A percentile compares a stretch with the other conserved stretches of the same genome.
These are phyloP conservation scores for Drosophila meridionalis DNA, from an alignment of 2,888 invertebrate genomes.

Conservation along the genomic window DNA sequence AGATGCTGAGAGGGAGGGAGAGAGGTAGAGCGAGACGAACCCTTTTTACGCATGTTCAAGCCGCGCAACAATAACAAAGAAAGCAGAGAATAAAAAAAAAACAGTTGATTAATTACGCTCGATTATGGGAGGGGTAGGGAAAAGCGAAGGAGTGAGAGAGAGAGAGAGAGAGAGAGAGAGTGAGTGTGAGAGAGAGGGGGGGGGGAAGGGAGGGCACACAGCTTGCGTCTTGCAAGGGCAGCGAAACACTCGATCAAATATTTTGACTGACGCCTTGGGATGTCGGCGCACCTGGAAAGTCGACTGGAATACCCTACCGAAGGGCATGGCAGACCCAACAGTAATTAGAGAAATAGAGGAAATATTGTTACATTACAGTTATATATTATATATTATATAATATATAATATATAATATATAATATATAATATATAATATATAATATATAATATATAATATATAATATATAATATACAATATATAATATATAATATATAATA, in stretches of 20 bases:
- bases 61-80: constrained; percentile 34
- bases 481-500: too few relatives aligned
- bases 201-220: constrained; percentile 5
- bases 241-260: constrained; percentile 67
- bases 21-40: constrained; percentile 35
- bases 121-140: constrained; percentile 5
- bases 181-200: neutral
- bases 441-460: too few relatives aligned
- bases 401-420: too few relatives aligned
- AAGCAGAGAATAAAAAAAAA: constrained; percentile 44
- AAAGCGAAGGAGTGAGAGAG: neutral
- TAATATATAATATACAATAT: too few relatives aligned
- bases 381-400: too few relatives aligned
- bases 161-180: neutral
- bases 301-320: neutral
- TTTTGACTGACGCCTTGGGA: constrained; percentile 60
- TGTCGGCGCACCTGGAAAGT: constrained; percentile 7
- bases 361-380: too few relatives aligned
- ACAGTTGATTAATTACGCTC: constrained; percentile 67
- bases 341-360: neutral
- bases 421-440: too few relatives aligned
- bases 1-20: constrained; percentile 3
- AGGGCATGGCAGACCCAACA: neutral
- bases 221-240: constrained; percentile 31
- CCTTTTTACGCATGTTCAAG: constrained; percentile 51